These are phyloP conservation scores for Thymelicus sylvestris DNA, from an alignment of 2,888 invertebrate genomes.

Conservation along the genomic window DNA sequence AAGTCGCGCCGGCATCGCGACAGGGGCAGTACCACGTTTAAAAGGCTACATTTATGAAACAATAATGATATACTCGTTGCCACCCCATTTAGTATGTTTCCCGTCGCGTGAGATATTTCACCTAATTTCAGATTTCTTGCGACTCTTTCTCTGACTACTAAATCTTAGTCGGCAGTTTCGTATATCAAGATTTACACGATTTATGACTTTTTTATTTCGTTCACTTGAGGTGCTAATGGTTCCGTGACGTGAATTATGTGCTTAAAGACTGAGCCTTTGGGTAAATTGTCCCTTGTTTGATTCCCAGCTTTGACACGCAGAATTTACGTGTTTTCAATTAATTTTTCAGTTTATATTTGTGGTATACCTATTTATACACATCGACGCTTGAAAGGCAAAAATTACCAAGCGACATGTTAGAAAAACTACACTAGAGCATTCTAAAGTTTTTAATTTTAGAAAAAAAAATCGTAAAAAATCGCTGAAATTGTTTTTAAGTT, in stretches of 20 bases:
- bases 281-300: not conserved
- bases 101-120: constrained; percentile 29
- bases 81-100: constrained; percentile 15
- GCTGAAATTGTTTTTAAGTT: too few relatives aligned
- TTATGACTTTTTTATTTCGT: constrained; percentile 15
- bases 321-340: not conserved
- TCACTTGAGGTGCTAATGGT: constrained; percentile 1
- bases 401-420: too few relatives aligned
- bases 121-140: constrained; percentile 25
- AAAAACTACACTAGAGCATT: too few relatives aligned
- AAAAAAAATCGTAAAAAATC: too few relatives aligned
- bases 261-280: too few relatives aligned
- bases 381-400: too few relatives aligned
- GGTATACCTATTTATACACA: too few relatives aligned
- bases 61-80: constrained; percentile 17
- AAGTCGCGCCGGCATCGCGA: not conserved
- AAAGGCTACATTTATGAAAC: not conserved
- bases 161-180: constrained; percentile 30
- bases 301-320: not conserved
- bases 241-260: constrained; percentile 2
- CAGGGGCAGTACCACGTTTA: not conserved
- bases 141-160: constrained; percentile 26
- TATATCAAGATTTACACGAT: constrained; percentile 31
- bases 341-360: too few relatives aligned
- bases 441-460: too few relatives aligned